A percentile compares a stretch with the other conserved stretches of the same genome.
Conservation (phyloP, 2,113 vertebrate genomes). For the Mus spicilegus region DNA sequence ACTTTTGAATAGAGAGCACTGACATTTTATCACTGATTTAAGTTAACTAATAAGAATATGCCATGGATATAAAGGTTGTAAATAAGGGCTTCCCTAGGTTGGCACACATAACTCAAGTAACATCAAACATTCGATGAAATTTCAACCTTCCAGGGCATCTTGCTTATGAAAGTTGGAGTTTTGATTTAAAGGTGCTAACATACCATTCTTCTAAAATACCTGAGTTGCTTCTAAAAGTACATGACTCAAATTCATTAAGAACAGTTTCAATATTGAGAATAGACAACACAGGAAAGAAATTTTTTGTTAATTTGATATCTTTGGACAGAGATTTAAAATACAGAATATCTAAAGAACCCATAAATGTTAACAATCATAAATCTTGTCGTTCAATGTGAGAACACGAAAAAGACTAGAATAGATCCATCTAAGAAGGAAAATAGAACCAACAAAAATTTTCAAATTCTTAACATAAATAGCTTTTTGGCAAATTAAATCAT, state of each 20-base stretch:
- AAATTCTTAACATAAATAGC: neutral
- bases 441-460: neutral
- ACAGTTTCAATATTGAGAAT: neutral
- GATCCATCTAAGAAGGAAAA: neutral
- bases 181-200: neutral
- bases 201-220: neutral
- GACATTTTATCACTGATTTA: constrained; percentile 1
- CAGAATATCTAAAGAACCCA: neutral
- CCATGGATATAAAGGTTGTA: neutral
- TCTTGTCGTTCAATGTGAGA: neutral
- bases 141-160: neutral
- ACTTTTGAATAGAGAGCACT: neutral
- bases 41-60: neutral
- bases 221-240: neutral
- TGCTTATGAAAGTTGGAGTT: neutral
- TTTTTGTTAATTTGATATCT: neutral
- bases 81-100: neutral
- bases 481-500: neutral
- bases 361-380: neutral
- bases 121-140: neutral
- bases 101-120: neutral
- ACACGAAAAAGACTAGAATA: neutral
- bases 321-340: neutral
- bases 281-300: too few species aligned
- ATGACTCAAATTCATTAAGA: neutral